These are phyloP conservation scores for Sinocyclocheilus rhinocerous DNA, from an alignment of 2,113 vertebrate genomes.

Conservation along the genomic window DNA sequence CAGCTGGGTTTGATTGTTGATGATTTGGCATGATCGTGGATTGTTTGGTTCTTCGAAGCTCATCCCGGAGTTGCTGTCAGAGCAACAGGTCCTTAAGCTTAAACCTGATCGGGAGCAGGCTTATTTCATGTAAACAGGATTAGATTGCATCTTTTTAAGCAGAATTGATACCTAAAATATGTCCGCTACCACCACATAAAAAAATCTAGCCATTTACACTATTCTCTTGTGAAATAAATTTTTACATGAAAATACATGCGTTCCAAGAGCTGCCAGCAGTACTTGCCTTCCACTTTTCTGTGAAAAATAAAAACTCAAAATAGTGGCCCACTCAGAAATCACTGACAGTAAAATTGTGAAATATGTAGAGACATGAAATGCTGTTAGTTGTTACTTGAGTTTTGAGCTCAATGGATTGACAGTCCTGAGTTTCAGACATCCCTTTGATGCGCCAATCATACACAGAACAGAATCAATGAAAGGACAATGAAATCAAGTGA, in stretches of 20 bases:
- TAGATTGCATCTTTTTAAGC: no score
- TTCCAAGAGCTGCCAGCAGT: slow-evolving; percentile 48
- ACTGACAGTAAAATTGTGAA: slow-evolving; percentile 33
- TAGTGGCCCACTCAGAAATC: slow-evolving; percentile 39
- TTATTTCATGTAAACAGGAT: no score
- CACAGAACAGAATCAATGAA: background rate
- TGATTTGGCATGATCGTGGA: no score
- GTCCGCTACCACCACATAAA: no score
- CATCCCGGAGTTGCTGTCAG: no score
- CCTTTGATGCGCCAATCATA: slow-evolving; percentile 6
- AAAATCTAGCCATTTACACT: slow-evolving; percentile 19
- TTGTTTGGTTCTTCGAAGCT: no score
- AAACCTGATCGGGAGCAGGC: no score
- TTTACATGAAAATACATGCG: slow-evolving; percentile 51
- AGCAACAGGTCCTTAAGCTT: no score
- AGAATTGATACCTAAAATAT: no score
- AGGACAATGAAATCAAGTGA: background rate
- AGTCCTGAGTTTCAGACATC: slow-evolving; percentile 40
- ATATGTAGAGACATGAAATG: slow-evolving; percentile 33
- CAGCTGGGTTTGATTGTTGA: no score
- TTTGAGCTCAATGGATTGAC: slow-evolving; percentile 8
- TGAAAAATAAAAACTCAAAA: slow-evolving; percentile 24
- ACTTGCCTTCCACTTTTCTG: slow-evolving; percentile 16
- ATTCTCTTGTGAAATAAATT: slow-evolving; percentile 26
- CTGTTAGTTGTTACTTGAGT: background rate